phyloP scores from a whole-genome alignment of 2,113 vertebrate species.

The Platycercus adscitus region DNA sequence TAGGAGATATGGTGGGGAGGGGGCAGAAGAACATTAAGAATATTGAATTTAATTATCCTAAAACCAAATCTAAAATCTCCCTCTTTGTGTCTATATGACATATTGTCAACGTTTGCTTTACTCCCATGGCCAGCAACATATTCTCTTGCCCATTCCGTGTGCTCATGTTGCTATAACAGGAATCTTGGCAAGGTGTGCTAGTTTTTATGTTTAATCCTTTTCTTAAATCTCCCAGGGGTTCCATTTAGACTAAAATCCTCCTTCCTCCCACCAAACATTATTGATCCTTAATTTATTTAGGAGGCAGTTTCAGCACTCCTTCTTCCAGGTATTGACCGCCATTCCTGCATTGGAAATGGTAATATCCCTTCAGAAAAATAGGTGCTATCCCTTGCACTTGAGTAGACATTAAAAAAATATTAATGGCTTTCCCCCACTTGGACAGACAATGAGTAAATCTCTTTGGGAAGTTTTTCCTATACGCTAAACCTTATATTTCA shows the following conservation, averaged over 20 bases:
- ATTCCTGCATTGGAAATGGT: conserved; percentile 38
- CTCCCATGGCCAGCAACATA: not conserved
- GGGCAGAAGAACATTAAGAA: not conserved
- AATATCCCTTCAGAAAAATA: conserved; percentile 43
- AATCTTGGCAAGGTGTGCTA: not conserved
- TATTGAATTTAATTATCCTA: not conserved
- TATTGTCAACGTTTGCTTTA: not conserved
- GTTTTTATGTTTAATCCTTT: not conserved
- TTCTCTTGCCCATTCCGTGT: not conserved
- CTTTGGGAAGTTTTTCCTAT: not conserved
- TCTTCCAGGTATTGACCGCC: conserved; percentile 48
- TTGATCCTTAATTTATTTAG: conserved; percentile 67
- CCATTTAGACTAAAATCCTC: conserved; percentile 49
- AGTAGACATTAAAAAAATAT: conserved; percentile 20
- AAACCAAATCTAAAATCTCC: not conserved
- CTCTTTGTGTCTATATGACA: not conserved
- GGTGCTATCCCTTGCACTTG: not conserved
- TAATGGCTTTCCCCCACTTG: not conserved
- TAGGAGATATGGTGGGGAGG: not conserved
- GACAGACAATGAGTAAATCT: conserved; percentile 7
- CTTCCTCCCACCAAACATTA: conserved; percentile 37
- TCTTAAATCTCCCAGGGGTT: conserved; percentile 7
- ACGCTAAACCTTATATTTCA: not conserved
- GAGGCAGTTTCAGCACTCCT: conserved; percentile 43
- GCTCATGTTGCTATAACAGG: not conserved